These are phyloP conservation scores for Trichacis sp. DNA, from an alignment of 2,888 invertebrate genomes.

Conservation along the genomic window DNA sequence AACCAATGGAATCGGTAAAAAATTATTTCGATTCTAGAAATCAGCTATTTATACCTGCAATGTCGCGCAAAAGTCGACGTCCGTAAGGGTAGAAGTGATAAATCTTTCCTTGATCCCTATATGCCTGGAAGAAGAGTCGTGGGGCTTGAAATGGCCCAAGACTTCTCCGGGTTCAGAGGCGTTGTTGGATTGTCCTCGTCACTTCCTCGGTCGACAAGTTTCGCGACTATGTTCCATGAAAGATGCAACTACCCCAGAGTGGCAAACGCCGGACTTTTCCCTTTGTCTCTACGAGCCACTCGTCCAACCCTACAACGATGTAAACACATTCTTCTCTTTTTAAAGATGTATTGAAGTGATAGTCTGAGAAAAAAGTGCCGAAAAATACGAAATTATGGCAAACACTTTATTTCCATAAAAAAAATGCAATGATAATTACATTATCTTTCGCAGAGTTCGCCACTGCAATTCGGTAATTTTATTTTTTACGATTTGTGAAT, in stretches of 20 bases:
- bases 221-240: slow-evolving; percentile 73
- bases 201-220: slow-evolving; percentile 57
- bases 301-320: slow-evolving; percentile 75
- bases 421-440: too few relatives aligned
- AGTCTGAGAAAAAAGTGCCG: too few relatives aligned
- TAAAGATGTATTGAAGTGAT: too few relatives aligned
- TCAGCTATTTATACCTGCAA: slow-evolving; percentile 83
- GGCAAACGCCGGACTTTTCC: slow-evolving; percentile 83
- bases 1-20: background rate
- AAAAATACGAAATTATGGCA: too few relatives aligned
- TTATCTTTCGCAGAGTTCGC: too few relatives aligned
- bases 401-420: too few relatives aligned
- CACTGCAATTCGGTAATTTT: too few relatives aligned
- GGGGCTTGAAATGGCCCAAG: slow-evolving; percentile 75
- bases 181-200: slow-evolving; percentile 73
- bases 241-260: slow-evolving; percentile 76
- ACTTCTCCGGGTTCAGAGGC: slow-evolving; percentile 82
- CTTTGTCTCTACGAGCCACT: slow-evolving; percentile 78
- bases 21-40: slow-evolving; percentile 72
- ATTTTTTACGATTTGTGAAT: too few relatives aligned
- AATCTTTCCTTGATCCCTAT: slow-evolving; percentile 73
- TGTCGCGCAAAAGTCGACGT: slow-evolving; percentile 74
- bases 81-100: slow-evolving; percentile 77
- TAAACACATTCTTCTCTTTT: slow-evolving; percentile 54
- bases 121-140: slow-evolving; percentile 73